Percentiles rank a stretch among this genome's conserved stretches.
These are phyloP conservation scores for Ophion ellenae DNA, from an alignment of 2,888 invertebrate species.

Conservation along the genomic window DNA sequence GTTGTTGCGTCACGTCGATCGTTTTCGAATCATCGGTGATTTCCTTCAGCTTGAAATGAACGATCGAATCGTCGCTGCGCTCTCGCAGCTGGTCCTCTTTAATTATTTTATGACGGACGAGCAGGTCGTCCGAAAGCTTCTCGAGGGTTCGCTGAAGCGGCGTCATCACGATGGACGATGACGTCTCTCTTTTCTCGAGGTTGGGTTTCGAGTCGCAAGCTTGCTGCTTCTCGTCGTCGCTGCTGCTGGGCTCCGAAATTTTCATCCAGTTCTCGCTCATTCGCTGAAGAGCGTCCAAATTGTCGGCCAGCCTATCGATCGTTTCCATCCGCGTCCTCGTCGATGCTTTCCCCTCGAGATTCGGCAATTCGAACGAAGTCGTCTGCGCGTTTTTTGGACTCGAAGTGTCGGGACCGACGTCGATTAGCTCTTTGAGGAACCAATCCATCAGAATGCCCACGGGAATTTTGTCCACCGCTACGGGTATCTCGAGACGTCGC, in stretches of 20 bases:
- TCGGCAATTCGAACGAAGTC: not conserved
- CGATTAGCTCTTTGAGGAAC: constrained; percentile 75
- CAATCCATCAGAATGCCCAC: constrained; percentile 72
- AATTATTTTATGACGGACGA: not conserved
- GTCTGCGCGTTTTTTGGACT: not conserved
- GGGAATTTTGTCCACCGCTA: constrained; percentile 54
- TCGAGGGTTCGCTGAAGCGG: not conserved
- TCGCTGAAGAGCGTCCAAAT: not conserved
- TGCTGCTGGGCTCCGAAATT: not conserved
- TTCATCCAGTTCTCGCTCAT: not conserved
- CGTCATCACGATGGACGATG: not conserved
- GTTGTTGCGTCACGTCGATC: not conserved
- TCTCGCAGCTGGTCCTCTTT: not conserved
- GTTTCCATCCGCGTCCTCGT: not conserved
- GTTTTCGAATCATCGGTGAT: not conserved
- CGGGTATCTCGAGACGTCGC: constrained; percentile 65
- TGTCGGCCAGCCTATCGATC: not conserved
- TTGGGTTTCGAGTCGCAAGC: not conserved
- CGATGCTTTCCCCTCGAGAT: not conserved
- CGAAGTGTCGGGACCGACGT: constrained; percentile 24
- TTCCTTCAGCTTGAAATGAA: not conserved
- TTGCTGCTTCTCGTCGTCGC: not conserved
- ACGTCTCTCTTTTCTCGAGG: not conserved
- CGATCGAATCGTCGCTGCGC: not conserved
- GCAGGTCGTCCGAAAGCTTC: not conserved